Evolutionary conservation across 2,113 vertebrate species (phyloP).

Genomic region (Picathartes gymnocephalus): DNA sequence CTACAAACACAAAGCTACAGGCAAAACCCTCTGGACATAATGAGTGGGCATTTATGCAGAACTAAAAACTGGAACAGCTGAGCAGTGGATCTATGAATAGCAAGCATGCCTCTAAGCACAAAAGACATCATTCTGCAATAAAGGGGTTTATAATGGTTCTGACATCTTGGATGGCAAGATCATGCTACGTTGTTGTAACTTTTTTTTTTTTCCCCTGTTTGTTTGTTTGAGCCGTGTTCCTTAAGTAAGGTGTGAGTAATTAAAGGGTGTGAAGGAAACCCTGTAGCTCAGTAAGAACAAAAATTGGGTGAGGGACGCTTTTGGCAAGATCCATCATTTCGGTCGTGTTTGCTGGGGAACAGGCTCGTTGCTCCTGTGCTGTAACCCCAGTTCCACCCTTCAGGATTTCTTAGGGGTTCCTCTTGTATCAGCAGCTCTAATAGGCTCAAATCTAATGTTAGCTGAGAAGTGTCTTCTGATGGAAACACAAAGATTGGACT

Average conservation of each 20-base stretch:
- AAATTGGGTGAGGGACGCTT: slow-evolving; percentile 8
- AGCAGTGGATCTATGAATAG: slow-evolving; percentile 74
- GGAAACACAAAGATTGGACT: neutral
- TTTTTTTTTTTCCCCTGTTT: slow-evolving; percentile 15
- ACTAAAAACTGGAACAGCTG: slow-evolving; percentile 78
- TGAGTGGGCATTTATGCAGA: slow-evolving; percentile 77
- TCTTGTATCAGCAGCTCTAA: slow-evolving; percentile 6
- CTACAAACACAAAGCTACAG: slow-evolving; percentile 75
- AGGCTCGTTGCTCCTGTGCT: neutral
- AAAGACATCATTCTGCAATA: slow-evolving; percentile 64
- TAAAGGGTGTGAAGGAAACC: slow-evolving; percentile 25
- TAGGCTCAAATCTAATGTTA: neutral
- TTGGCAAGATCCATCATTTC: slow-evolving; percentile 35
- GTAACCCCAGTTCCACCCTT: neutral
- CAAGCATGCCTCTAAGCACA: slow-evolving; percentile 70
- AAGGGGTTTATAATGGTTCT: slow-evolving; percentile 68
- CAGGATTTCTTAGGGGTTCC: neutral
- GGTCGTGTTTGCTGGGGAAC: neutral
- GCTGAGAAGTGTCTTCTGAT: slow-evolving; percentile 25
- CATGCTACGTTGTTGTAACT: slow-evolving; percentile 58
- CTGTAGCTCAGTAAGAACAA: neutral
- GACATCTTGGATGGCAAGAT: slow-evolving; percentile 73
- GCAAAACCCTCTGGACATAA: slow-evolving; percentile 75
- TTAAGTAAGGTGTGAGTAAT: slow-evolving; percentile 49
- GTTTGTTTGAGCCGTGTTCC: slow-evolving; percentile 54